Evolutionary conservation across 2,888 invertebrate genomes (phyloP).

Genomic region (Leptinotarsa rubiginosa): DNA sequence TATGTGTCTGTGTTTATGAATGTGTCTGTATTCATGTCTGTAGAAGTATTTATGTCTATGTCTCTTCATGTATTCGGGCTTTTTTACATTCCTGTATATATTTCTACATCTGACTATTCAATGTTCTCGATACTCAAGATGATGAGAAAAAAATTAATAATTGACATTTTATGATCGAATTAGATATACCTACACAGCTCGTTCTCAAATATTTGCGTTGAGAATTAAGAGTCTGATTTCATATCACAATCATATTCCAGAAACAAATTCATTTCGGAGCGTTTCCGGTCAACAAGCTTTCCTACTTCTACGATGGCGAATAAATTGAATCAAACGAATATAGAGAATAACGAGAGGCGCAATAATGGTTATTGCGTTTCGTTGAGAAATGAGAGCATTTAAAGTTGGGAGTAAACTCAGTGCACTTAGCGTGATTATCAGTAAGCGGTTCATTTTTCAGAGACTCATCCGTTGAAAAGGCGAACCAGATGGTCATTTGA

Average conservation of each 20-base stretch:
- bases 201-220: too few relatives aligned
- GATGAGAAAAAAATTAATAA: too few relatives aligned
- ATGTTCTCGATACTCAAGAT: too few relatives aligned
- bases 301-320: constrained; percentile 53
- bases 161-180: too few relatives aligned
- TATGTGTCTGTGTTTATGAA: too few relatives aligned
- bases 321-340: constrained; percentile 57
- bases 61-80: too few relatives aligned
- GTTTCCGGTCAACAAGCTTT: constrained; percentile 52
- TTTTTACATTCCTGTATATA: too few relatives aligned
- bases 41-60: too few relatives aligned
- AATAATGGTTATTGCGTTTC: constrained; percentile 61
- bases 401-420: constrained; percentile 55
- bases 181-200: too few relatives aligned
- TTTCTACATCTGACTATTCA: too few relatives aligned
- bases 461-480: constrained; percentile 52
- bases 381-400: constrained; percentile 61
- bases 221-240: neutral
- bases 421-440: constrained; percentile 63
- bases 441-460: constrained; percentile 58
- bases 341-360: constrained; percentile 54
- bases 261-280: constrained; percentile 19
- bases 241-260: neutral
- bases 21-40: too few relatives aligned
- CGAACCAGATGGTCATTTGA: constrained; percentile 46